These are phyloP conservation scores for Spisula solida DNA, from an alignment of 2,888 invertebrate species.

Conservation along the genomic window DNA sequence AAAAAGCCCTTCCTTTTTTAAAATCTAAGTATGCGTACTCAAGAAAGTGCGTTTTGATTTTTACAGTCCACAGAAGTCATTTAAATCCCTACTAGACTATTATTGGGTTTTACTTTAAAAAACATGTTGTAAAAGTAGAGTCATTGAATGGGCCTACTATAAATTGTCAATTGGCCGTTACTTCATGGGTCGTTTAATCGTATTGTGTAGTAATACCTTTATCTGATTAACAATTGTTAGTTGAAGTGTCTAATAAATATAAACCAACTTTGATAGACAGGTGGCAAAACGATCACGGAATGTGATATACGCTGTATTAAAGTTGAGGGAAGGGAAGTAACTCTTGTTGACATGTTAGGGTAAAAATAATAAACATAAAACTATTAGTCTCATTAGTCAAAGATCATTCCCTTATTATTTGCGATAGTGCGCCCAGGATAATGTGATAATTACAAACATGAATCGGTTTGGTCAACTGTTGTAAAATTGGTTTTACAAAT, in stretches of 20 bases:
- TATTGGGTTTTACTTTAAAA: neutral
- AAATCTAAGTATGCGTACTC: too few relatives aligned
- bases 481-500: too few relatives aligned
- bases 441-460: too few relatives aligned
- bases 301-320: neutral
- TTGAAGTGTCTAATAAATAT: slow-evolving; percentile 10
- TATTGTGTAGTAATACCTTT: slow-evolving; percentile 18
- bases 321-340: neutral
- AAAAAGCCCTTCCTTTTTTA: too few relatives aligned
- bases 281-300: slow-evolving; percentile 34
- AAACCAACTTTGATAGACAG: slow-evolving; percentile 41
- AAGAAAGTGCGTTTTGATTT: too few relatives aligned
- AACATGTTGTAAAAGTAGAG: neutral
- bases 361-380: too few relatives aligned
- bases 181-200: slow-evolving; percentile 23
- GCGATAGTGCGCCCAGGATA: too few relatives aligned
- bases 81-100: neutral
- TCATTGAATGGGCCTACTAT: slow-evolving; percentile 13
- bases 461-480: too few relatives aligned
- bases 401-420: too few relatives aligned
- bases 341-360: neutral
- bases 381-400: too few relatives aligned
- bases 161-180: slow-evolving; percentile 13
- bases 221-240: slow-evolving; percentile 30
- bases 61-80: neutral